These are phyloP conservation scores for Emmelina monodactyla DNA, from an alignment of 2,888 invertebrate species.

Conservation along the genomic window DNA sequence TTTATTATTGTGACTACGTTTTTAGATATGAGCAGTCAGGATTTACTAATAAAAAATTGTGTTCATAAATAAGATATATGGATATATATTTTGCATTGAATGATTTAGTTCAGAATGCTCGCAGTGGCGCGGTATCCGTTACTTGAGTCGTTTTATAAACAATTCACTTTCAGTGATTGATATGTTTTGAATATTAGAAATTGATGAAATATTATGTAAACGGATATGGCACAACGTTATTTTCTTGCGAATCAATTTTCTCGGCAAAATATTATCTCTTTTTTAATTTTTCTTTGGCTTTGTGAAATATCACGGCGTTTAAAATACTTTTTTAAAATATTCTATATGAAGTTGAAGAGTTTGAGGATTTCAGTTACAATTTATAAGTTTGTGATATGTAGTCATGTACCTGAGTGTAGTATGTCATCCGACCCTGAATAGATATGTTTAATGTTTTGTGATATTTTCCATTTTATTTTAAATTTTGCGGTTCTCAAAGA, in stretches of 20 bases:
- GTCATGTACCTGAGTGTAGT: slow-evolving; percentile 18
- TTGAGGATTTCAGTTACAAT: slow-evolving; percentile 19
- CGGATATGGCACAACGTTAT: slow-evolving; percentile 37
- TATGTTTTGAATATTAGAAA: slow-evolving; percentile 22
- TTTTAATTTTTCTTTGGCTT: slow-evolving; percentile 58
- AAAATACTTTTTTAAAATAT: slow-evolving; percentile 32
- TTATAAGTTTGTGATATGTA: slow-evolving; percentile 48
- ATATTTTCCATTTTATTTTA: slow-evolving; percentile 38
- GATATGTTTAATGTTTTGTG: slow-evolving; percentile 20
- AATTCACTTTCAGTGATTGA: slow-evolving; percentile 35
- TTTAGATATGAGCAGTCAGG: no score
- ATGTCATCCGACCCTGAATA: slow-evolving; percentile 13
- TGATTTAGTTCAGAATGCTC: no score
- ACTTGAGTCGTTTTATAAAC: slow-evolving; percentile 18
- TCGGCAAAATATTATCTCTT: slow-evolving; percentile 19
- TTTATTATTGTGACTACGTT: slow-evolving; percentile 7
- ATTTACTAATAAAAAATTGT: no score
- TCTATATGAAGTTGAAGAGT: slow-evolving; percentile 22
- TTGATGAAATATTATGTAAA: slow-evolving; percentile 15
- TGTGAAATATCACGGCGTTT: slow-evolving; percentile 60
- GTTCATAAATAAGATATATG: no score
- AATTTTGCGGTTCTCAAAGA: slow-evolving; percentile 61
- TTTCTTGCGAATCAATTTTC: slow-evolving; percentile 8
- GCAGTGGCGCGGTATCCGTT: not conserved
- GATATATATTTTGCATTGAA: no score